Evolutionary conservation across 2,797 vertebrate species (phyloP), one percentile per base, ranked within the genome.

Genomic region (Lacerta bilineata): DNA sequence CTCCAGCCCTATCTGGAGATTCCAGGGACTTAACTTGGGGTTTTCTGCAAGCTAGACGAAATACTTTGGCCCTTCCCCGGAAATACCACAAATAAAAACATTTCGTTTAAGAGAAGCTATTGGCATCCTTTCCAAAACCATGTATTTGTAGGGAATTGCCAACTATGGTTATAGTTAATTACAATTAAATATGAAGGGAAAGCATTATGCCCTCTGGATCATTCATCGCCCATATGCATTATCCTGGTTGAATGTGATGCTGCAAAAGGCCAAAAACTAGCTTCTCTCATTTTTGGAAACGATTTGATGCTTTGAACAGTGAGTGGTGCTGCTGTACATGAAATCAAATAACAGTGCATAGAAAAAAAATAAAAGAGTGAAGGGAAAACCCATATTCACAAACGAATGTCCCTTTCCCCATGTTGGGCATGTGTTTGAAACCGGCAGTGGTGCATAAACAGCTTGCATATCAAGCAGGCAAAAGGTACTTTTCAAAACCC

Each of bases 241-340:
- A 46, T 18, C 7, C 7, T 8, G 17, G 1, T 87, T 88, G 55
- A 83, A 39, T 85, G 25, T 72, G 66, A 87, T 11, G 0, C 61
- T 82, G 36, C 0, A 86, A 18, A 6, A 55, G 79, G 2, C 0
- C 90, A 88, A 87, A 55, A 87, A 2, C 1, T 81, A 18, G 2
- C 17, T 7, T 50, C 61, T 89, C 4, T 41, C 66, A 85, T 64
- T 90, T 93, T 87, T 17, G 71, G 84, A 92, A 29, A 2, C 0
- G 88, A 20, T 91, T 94, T 89, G 87, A 72, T 89, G 1, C n/a
- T 93, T 84, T 69, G 23, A 9, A 89, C 90, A 92, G 87, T 10
- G 88, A 94, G 89, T 89, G 78, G 72, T 94, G 89, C 85, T 93
- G 85, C 90, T 93, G 80, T 20, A 80, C 27, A 66, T 36, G 75